Conservation (phyloP, 2,797 vertebrate genomes). For the Pygocentrus nattereri region DNA sequence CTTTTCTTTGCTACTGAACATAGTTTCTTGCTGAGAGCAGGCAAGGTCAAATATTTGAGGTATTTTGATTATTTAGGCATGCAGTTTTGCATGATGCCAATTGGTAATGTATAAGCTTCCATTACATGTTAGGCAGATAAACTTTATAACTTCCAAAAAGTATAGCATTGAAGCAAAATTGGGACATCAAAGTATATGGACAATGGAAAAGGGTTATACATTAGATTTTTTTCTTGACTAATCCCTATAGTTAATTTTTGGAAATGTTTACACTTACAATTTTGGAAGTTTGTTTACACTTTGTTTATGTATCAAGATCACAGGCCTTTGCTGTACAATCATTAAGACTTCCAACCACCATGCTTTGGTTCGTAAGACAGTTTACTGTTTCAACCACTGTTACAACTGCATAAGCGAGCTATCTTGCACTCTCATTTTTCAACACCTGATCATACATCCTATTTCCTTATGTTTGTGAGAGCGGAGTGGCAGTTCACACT, state of each 20-base stretch:
- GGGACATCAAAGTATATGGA: neutral
- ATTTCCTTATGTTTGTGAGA: constrained; percentile 36
- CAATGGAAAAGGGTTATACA: neutral
- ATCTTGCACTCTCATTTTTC: constrained; percentile 25
- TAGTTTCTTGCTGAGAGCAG: too few relatives aligned
- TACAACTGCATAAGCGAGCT: constrained; percentile 5
- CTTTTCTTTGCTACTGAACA: too few relatives aligned
- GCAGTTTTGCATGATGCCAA: neutral
- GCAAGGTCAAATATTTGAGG: too few relatives aligned
- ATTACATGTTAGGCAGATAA: too few relatives aligned
- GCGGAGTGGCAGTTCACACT: constrained; percentile 25
- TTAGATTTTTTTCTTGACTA: neutral
- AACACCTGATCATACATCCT: constrained; percentile 48
- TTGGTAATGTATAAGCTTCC: neutral
- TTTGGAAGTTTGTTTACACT: too few relatives aligned
- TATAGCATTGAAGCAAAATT: neutral
- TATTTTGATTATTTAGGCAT: neutral
- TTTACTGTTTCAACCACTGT: neutral
- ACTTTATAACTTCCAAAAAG: neutral
- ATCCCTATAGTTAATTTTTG: neutral
- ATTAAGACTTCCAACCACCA: neutral
- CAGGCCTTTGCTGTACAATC: neutral
- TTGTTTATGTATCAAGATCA: neutral
- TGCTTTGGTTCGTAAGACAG: neutral
- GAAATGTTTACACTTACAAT: too few relatives aligned